Evolutionary conservation across 2,113 vertebrate genomes (phyloP).

Genomic region (Ictalurus furcatus): DNA sequence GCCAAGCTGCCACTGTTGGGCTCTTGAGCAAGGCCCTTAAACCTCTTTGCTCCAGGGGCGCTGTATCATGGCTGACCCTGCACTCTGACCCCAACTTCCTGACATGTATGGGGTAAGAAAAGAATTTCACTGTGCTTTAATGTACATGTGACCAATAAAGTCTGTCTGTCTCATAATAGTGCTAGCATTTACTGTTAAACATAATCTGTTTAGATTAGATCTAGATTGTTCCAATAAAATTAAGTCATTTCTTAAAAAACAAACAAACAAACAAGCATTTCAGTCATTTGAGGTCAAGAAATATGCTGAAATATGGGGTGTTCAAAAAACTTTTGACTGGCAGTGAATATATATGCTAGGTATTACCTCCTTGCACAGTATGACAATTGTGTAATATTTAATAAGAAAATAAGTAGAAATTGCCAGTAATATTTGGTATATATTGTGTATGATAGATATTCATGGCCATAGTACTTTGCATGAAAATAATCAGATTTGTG

Average conservation of each 20-base stretch:
- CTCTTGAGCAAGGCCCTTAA: no score
- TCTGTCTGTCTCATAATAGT: no score
- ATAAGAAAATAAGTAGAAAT: neutral
- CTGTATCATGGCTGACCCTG: no score
- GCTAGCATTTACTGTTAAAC: no score
- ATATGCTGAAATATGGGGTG: neutral
- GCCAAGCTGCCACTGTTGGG: no score
- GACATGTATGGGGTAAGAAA: no score
- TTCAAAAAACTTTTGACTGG: neutral
- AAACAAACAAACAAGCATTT: neutral
- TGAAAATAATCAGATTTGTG: neutral
- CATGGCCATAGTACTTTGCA: neutral
- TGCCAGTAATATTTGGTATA: neutral
- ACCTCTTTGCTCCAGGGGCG: no score
- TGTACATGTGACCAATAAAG: no score
- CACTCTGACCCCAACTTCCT: no score
- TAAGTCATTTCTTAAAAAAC: neutral
- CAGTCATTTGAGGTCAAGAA: neutral
- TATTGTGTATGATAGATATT: neutral
- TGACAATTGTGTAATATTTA: neutral
- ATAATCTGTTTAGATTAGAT: neutral
- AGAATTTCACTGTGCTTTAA: no score
- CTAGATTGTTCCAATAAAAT: neutral
- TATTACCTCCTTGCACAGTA: neutral
- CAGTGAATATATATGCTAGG: neutral